A percentile compares a stretch with the other conserved stretches of the same genome.
Evolutionary conservation across 2,113 vertebrate genomes (phyloP).

Genomic region (Eulacestoma nigropectus): DNA sequence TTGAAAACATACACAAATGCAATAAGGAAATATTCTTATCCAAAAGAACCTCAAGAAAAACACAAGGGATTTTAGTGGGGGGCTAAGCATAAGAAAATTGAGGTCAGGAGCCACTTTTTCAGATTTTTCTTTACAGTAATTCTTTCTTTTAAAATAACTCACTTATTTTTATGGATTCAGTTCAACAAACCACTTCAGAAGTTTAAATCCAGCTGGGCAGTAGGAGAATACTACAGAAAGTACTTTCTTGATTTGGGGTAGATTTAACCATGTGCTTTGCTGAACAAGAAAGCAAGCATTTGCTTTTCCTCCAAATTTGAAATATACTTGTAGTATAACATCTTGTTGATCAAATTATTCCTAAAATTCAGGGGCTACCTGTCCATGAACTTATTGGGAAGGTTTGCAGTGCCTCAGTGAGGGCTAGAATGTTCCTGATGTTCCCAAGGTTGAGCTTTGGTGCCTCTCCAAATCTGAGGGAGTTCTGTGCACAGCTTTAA

Average conservation of each 20-base stretch:
- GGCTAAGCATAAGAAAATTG: conserved; percentile 14
- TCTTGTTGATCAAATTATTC: not conserved
- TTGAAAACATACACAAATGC: conserved; percentile 3
- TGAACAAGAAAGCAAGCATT: not conserved
- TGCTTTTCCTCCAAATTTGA: not conserved
- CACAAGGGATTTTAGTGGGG: conserved; percentile 3
- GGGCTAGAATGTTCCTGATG: rapidly evolving
- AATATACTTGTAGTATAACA: not conserved
- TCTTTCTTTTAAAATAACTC: conserved; percentile 4
- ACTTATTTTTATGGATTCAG: conserved; percentile 22
- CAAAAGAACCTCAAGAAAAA: conserved; percentile 39
- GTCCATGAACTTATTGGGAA: not conserved
- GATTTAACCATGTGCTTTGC: not conserved
- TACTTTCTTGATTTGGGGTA: not conserved
- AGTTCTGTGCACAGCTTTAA: not conserved
- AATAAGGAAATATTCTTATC: conserved; percentile 34
- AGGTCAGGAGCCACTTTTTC: not conserved
- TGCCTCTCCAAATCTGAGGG: not conserved
- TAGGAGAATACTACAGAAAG: not conserved
- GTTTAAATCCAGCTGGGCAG: not conserved
- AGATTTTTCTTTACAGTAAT: not conserved
- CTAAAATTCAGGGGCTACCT: not conserved
- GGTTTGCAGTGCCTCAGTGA: not conserved
- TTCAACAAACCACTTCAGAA: conserved; percentile 16
- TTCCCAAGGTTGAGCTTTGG: not conserved